Evolutionary conservation across 2,888 invertebrate species (phyloP), one percentile per base, ranked within the genome.

Genomic region (Nudaria mundana): DNA sequence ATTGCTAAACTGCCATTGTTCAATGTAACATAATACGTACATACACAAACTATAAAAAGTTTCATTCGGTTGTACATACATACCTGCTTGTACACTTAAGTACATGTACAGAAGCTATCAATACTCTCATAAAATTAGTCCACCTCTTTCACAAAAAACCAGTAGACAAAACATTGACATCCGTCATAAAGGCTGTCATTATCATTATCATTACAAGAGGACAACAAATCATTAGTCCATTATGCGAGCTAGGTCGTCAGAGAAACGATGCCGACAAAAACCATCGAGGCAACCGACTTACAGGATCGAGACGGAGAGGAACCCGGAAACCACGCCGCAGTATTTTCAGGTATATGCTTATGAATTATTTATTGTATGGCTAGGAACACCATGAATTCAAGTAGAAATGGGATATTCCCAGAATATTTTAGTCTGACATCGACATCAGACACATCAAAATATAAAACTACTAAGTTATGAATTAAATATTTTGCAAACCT

Each of bases 271-370:
- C 20, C 56, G 64, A 33, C 72, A 68, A 62, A 71, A 69, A 72
- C 47, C 48, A 40, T 51, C 47, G 44, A 59, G 52, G 39, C 63
- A 57, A 41, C 56, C 38, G 24, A 14, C 41, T 49, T 73, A 68
- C 57, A 71, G 69, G 63, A 57, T 66, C 37, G 68, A 73, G 48
- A 35, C 30, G 14, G 74, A 73, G 36, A 66, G 66, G 56, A 69
- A 78, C 66, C 78, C 76, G 70, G 85, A 84, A 70, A 69, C 71
- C 25, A 63, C 67, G 46, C 69, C 75, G 34, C 79, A 80, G 57
- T 79, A 77, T 70, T 84, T 85, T 77, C 85, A 84, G 81, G 84
- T 85, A 66, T 33, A 35, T 35, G 23, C 44, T 54, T 65, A 61
- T 63, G 54, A 45, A 65, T 52, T 42, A 56, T 56, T 51, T 52